phyloP scores from a whole-genome alignment of 2,113 vertebrate genomes.

The Stomatorhinus ivindoensis region DNA sequence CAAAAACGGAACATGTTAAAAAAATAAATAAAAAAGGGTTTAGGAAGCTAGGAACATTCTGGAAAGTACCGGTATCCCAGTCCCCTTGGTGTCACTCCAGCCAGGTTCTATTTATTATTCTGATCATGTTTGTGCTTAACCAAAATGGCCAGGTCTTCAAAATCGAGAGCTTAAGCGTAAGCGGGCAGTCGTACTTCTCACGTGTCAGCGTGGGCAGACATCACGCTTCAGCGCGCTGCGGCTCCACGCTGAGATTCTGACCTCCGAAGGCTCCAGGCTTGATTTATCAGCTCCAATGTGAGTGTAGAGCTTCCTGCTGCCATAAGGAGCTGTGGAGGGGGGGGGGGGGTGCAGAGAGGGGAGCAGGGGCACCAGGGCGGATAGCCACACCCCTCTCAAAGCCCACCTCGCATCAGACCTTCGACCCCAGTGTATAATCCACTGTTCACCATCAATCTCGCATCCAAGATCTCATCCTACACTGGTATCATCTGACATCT shows the following conservation, averaged over 20 bases:
- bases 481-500: neutral
- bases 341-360: slow-evolving; percentile 42
- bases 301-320: slow-evolving; percentile 46
- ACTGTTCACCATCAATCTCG: neutral
- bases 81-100: neutral
- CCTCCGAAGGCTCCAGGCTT: slow-evolving; percentile 41
- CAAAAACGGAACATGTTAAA: neutral
- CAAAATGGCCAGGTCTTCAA: neutral
- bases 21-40: neutral
- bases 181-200: too few relatives aligned
- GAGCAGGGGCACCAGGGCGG: slow-evolving; percentile 32
- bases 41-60: neutral
- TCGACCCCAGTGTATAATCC: neutral
- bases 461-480: neutral
- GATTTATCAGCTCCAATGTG: slow-evolving; percentile 60
- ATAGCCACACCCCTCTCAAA: slow-evolving; percentile 11
- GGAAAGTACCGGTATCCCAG: neutral
- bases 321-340: slow-evolving; percentile 57
- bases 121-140: neutral
- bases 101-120: neutral
- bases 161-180: neutral
- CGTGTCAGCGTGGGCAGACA: neutral
- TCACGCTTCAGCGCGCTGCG: neutral
- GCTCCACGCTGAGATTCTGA: slow-evolving; percentile 40
- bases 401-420: neutral